phyloP scores from a whole-genome alignment of 2,888 invertebrate genomes.

The Holacanthella duospinosa region DNA sequence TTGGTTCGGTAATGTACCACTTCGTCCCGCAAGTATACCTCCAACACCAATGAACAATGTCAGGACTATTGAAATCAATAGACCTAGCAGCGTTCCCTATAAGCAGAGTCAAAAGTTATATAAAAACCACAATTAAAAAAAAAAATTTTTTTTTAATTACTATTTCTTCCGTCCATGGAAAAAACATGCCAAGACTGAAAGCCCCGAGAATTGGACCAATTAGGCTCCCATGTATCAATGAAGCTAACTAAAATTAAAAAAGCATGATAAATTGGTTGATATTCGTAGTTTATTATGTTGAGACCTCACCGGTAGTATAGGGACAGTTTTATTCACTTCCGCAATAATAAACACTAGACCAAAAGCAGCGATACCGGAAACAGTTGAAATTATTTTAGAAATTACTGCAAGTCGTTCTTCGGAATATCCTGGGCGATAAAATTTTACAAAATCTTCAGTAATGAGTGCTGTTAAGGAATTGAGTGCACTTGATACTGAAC shows the following conservation, averaged over 20 bases:
- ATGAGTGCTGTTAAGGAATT: constrained; percentile 45
- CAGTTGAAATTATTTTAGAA: constrained; percentile 14
- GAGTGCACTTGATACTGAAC: constrained; percentile 27
- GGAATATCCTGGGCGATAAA: constrained; percentile 42
- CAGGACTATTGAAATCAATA: neutral
- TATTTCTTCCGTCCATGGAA: constrained; percentile 73
- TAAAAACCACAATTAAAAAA: no score
- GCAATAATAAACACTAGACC: constrained; percentile 15
- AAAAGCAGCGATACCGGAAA: constrained; percentile 14
- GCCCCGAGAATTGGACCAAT: constrained; percentile 68
- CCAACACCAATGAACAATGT: neutral
- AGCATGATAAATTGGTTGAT: no score
- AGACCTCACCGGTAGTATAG: neutral
- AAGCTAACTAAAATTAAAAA: constrained; percentile 1
- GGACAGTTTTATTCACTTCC: constrained; percentile 11
- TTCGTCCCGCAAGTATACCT: neutral
- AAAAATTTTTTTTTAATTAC: no score
- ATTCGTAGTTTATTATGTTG: neutral
- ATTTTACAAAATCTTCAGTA: constrained; percentile 20
- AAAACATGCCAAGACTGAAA: constrained; percentile 75
- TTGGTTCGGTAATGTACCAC: neutral
- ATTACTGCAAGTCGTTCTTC: constrained; percentile 36
- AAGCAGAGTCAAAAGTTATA: no score
- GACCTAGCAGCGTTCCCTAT: neutral
- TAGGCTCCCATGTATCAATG: neutral